Base-by-base conservation (phyloP, 2,888 invertebrate species). In the Pilophorus perplexus region DNA sequence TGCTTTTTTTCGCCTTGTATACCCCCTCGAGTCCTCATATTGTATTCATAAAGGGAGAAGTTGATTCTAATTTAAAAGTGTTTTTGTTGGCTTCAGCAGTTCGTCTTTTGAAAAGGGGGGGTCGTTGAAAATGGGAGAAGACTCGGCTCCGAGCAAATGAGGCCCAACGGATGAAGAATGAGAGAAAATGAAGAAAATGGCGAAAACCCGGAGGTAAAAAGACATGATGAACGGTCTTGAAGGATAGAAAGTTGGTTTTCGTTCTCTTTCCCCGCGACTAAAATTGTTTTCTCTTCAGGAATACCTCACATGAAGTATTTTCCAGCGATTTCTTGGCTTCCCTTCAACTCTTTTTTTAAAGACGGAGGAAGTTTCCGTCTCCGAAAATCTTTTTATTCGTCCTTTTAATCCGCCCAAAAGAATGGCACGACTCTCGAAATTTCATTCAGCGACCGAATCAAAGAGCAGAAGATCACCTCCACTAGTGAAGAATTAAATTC, bases 41-140 rank as follows among this genome's bases (percentile, higher is more conserved):
- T 62, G 62, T 62, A 62, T 62, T 62, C 62, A 62, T 46, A 62
- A 62, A 62, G 62, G 33, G 48, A 48, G 33, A 59, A 59, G 62
- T 62, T 62, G 62, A 62, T 62, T 62, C 62, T 46, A 46, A 48
- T 62, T 62, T 62, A 33, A 62, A 37, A 44, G 46, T 48, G 62
- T 62, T 62, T 59, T 62, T 62, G 62, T 62, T 46, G 33, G 62
- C 62, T 62, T 48, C 46, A 62, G 23, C 16, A 12, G 27, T 20
- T 27, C 28, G 12, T 52, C 48, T 52, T 16, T 4, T 3, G 38
- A 54, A 10, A 27, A 27, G 55, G 16, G 28, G 20, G 33, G 40
- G 25, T n/a, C n/a, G n/a, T 28, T 14, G 28, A 27, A 52, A 27
- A 52, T 14, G 5, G n/a, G n/a, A 22, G 27, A 16, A 27, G 22